Percentiles rank a stretch among this genome's conserved stretches.
phyloP scores from a whole-genome alignment of 2,113 vertebrate genomes.

The Geothlypis trichas region DNA sequence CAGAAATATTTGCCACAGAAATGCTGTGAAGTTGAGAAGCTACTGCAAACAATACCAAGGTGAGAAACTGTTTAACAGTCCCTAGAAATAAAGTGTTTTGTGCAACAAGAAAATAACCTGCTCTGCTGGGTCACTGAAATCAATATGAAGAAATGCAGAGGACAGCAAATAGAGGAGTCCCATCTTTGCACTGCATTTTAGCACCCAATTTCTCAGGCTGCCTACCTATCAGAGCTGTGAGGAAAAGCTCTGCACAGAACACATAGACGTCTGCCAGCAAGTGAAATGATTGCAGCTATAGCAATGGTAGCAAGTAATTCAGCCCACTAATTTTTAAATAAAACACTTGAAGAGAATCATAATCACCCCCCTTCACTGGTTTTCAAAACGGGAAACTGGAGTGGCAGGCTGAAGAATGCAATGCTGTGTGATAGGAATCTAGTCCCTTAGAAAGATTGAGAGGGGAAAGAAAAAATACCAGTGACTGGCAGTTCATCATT shows the following conservation, averaged over 20 bases:
- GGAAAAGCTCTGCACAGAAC: not conserved
- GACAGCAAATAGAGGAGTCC: not conserved
- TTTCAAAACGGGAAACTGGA: not conserved
- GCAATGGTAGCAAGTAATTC: not conserved
- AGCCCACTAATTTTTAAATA: conserved; percentile 8
- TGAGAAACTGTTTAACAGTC: not conserved
- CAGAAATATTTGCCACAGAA: not conserved
- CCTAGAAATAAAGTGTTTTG: not conserved
- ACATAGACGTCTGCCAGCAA: not conserved
- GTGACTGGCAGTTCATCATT: not conserved
- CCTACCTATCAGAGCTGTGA: not conserved
- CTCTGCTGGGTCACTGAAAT: not conserved
- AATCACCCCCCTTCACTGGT: not conserved
- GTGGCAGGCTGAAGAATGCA: not conserved
- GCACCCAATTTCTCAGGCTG: not conserved
- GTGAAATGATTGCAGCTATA: not conserved
- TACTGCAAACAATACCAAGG: not conserved
- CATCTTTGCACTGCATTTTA: not conserved
- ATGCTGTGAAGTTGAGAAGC: not conserved
- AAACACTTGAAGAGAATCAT: not conserved
- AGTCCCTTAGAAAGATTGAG: not conserved
- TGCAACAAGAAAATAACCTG: not conserved
- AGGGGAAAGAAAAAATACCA: not conserved
- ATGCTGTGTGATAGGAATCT: not conserved
- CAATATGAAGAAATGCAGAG: not conserved